A percentile compares a stretch with the other conserved stretches of the same genome.
These are phyloP conservation scores for Cossypha caffra DNA, from an alignment of 2,797 vertebrate genomes.

Conservation along the genomic window DNA sequence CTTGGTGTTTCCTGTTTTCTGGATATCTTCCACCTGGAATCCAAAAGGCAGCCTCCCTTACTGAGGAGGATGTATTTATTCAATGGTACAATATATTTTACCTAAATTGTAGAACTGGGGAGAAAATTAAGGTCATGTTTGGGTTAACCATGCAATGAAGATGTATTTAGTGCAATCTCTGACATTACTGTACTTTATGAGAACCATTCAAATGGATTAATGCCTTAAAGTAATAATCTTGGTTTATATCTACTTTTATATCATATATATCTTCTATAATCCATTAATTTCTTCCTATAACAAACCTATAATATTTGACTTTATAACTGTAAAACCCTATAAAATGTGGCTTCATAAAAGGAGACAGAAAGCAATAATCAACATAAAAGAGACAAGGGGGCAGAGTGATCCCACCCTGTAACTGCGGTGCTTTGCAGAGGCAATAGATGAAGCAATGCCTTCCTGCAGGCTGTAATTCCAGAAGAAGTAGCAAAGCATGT, in stretches of 20 bases:
- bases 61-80: background rate
- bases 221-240: background rate
- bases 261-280: background rate
- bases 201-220: background rate
- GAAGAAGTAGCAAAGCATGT: background rate
- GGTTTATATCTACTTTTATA: background rate
- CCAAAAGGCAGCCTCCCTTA: background rate
- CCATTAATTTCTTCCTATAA: background rate
- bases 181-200: background rate
- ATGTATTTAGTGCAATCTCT: background rate
- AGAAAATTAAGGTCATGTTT: background rate
- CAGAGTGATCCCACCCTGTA: background rate
- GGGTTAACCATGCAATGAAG: background rate
- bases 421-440: background rate
- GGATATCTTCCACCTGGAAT: background rate
- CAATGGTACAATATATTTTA: background rate
- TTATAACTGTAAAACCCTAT: background rate
- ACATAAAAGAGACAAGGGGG: background rate
- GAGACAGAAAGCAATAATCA: background rate
- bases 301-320: background rate
- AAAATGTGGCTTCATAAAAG: background rate
- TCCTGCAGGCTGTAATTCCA: background rate
- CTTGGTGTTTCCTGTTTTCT: background rate
- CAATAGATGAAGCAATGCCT: background rate
- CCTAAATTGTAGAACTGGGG: background rate